Conservation (phyloP, 2,113 vertebrate species). For the Fulmarus glacialis region DNA sequence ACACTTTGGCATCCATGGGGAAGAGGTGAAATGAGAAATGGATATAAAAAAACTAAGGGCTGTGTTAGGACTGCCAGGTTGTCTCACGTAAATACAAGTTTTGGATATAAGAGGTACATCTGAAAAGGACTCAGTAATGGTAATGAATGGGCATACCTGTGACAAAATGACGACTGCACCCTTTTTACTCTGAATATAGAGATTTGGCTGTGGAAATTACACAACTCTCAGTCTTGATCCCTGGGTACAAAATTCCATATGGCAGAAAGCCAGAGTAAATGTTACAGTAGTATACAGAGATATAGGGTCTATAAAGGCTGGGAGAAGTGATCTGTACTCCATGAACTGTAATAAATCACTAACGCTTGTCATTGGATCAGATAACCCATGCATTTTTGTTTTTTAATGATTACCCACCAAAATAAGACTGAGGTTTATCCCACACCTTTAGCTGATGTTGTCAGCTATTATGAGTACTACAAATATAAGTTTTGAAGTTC, state of each 20-base stretch:
- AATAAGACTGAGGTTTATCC: not conserved
- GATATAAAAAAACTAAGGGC: not conserved
- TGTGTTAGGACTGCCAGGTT: not conserved
- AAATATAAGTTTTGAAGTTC: not conserved
- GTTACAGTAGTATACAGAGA: not conserved
- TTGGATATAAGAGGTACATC: not conserved
- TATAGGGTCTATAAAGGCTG: not conserved
- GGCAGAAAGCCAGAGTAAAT: conserved; percentile 56
- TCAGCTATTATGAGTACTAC: not conserved
- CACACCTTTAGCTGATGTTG: not conserved
- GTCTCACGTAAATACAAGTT: not conserved
- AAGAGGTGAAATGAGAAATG: not conserved
- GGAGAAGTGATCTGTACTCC: not conserved
- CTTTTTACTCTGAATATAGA: not conserved
- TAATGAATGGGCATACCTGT: not conserved
- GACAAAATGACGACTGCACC: not conserved
- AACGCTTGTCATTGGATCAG: not conserved
- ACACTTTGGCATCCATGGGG: not conserved
- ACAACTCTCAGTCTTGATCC: not conserved
- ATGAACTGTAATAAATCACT: not conserved
- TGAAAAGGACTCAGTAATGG: not conserved
- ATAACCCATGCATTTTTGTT: not conserved
- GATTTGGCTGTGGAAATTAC: not conserved
- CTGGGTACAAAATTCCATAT: conserved; percentile 17
- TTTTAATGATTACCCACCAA: not conserved